These are phyloP conservation scores for Cinara cedri DNA, from an alignment of 2,888 invertebrate species.

Conservation along the genomic window DNA sequence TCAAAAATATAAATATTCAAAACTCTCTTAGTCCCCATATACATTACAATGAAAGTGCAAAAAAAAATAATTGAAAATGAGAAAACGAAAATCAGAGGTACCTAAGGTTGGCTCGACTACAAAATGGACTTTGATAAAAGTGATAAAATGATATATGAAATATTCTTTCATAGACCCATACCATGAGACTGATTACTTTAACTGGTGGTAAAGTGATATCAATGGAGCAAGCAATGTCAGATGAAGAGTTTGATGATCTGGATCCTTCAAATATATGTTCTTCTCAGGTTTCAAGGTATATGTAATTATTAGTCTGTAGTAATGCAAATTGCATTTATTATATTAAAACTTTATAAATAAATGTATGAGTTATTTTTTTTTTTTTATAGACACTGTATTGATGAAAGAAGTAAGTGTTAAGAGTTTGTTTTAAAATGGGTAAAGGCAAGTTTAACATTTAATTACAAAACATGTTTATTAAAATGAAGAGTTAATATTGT, in stretches of 20 bases:
- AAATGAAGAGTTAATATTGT: too few species aligned
- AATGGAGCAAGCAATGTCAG: not conserved
- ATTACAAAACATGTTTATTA: too few species aligned
- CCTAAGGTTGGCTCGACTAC: not conserved
- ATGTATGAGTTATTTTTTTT: too few species aligned
- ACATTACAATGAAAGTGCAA: too few species aligned
- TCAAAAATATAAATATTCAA: conserved; percentile 12
- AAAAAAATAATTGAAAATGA: conserved; percentile 4
- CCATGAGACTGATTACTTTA: not conserved
- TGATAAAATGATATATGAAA: not conserved
- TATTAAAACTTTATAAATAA: not conserved
- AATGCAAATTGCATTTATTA: not conserved
- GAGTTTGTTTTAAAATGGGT: too few species aligned
- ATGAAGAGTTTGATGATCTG: conserved; percentile 4
- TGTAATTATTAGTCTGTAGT: not conserved
- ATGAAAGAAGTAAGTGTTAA: too few species aligned
- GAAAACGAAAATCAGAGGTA: not conserved
- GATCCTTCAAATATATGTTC: too few species aligned
- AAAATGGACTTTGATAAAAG: not conserved
- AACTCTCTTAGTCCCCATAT: too few species aligned
- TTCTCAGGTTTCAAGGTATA: too few species aligned
- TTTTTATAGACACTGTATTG: not conserved
- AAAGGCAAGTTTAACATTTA: too few species aligned
- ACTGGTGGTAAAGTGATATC: not conserved
- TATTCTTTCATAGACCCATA: not conserved